A percentile compares a stretch with the other conserved stretches of the same genome.
These are phyloP conservation scores for Anastrepha obliqua DNA, from an alignment of 1,140 invertebrate species.

Conservation along the genomic window DNA sequence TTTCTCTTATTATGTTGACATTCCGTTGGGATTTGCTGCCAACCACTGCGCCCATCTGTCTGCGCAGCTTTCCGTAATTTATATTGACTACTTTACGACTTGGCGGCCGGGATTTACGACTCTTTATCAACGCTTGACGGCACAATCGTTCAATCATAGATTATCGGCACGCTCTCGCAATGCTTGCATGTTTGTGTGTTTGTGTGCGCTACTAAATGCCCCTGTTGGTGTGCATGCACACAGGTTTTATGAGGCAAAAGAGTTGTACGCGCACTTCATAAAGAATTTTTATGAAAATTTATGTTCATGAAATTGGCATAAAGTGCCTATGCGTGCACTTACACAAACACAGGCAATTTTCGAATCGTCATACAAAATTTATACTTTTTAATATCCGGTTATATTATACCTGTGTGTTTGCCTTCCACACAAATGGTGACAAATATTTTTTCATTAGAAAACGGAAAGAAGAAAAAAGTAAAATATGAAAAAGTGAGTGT, in stretches of 20 bases:
- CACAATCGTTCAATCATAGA: conserved; percentile 41
- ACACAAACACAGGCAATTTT: background rate
- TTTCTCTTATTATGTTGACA: conserved; percentile 15
- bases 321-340: background rate
- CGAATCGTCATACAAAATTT: background rate
- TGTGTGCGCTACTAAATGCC: background rate
- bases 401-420: background rate
- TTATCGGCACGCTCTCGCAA: background rate
- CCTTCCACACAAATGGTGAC: background rate
- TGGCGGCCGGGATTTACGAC: conserved; percentile 32
- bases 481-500: too few relatives aligned
- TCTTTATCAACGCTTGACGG: background rate
- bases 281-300: conserved; percentile 37
- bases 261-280: conserved; percentile 29
- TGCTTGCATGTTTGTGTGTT: background rate
- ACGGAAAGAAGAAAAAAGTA: background rate
- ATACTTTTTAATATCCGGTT: background rate
- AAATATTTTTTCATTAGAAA: conserved; percentile 5
- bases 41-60: background rate
- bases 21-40: background rate
- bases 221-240: background rate
- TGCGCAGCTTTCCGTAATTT: conserved; percentile 34
- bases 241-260: conserved; percentile 43
- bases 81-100: conserved; percentile 51
- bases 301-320: conserved; percentile 19